Evolutionary conservation across 2,797 vertebrate genomes (phyloP), one percentile per base, ranked within the genome.

Genomic region (Streptopelia turtur): DNA sequence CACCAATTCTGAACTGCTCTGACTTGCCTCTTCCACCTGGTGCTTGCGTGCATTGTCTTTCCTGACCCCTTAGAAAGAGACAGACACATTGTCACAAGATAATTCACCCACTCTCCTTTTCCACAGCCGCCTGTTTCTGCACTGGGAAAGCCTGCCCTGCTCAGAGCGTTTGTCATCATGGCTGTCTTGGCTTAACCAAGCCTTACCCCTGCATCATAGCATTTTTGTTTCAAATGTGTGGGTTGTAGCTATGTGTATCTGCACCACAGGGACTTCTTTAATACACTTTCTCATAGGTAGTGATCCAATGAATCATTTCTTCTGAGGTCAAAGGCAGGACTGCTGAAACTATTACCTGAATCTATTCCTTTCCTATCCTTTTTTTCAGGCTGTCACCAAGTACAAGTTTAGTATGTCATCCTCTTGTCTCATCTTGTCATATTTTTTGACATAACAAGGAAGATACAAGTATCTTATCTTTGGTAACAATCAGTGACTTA

Each of bases 51-150:
- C 0, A 0, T 35, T 55, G 39, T 87, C n/a, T 59, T 4, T 35
- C 28, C 45, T 52, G 50, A 16, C 30, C 35, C 56, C 22, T 60
- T 25, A 31, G 10, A 9, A 16, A 52, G 49, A 55, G 30, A n/a
- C 9, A 41, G 57, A 20, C 13, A 27, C 0, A 0, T 33, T 82
- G 17, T 45, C 0, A 0, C 8, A 45, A 80, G 31, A 11, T 22
- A 49, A 31, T 69, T 53, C 28, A 59, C 28, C 31, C 52, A 39
- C 24, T 72, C 9, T 80, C 5, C 28, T 87, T 90, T 93, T 71
- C 72, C 72, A 75, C 24, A 81, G 52, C 17, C 1, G 0, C 33
- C 53, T 81, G 14, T 59, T 52, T 57, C 57, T 78, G 79, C 60
- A 30, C 28, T 49, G 57, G 49, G 45, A 76, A 88, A 87, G 25